These are phyloP conservation scores for Thymelicus lineola DNA, from an alignment of 2,888 invertebrate species.

Conservation along the genomic window DNA sequence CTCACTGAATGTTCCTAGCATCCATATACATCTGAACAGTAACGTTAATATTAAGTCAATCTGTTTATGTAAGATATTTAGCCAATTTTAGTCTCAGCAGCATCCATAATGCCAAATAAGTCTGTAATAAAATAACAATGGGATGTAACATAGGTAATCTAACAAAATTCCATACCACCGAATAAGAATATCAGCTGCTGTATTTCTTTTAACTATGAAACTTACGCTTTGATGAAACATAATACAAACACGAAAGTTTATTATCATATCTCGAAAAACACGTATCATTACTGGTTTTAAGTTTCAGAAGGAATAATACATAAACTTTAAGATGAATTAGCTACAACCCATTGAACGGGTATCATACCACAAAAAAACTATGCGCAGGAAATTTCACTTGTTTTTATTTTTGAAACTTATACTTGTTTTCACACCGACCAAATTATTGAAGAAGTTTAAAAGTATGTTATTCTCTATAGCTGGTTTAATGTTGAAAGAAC, in stretches of 20 bases:
- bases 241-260: constrained; percentile 16
- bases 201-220: background rate
- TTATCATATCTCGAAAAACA: constrained; percentile 8
- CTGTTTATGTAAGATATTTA: too few relatives aligned
- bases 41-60: too few relatives aligned
- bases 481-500: too few relatives aligned
- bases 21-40: too few relatives aligned
- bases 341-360: background rate
- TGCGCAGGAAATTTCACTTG: background rate
- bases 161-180: too few relatives aligned
- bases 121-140: too few relatives aligned
- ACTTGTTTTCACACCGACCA: background rate
- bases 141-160: too few relatives aligned
- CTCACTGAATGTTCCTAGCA: too few relatives aligned
- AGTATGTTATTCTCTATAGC: too few relatives aligned
- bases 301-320: constrained; percentile 2
- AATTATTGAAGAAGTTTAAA: background rate
- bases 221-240: background rate
- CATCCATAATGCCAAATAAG: too few relatives aligned
- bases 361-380: background rate
- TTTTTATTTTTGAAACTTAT: background rate
- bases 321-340: constrained; percentile 3
- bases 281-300: constrained; percentile 15
- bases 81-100: too few relatives aligned
- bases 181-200: too few relatives aligned